Evolutionary conservation across 2,797 vertebrate species (phyloP).

Genomic region (Argentina silus): DNA sequence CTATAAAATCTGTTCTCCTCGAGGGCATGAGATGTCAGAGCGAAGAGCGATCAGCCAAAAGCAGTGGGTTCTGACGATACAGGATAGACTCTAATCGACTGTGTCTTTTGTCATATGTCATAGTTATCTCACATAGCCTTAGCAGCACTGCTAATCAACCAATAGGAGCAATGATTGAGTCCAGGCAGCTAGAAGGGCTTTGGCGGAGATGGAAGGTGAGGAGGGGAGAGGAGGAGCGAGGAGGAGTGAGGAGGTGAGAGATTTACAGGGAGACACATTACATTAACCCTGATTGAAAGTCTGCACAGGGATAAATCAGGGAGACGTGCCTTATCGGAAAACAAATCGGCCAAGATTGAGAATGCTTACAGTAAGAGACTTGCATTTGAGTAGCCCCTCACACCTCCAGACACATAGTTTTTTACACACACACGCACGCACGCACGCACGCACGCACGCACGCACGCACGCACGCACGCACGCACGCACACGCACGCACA

Average conservation of each 20-base stretch:
- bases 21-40: neutral
- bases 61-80: neutral
- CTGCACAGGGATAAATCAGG: constrained; percentile 4
- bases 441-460: too few relatives aligned
- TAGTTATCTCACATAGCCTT: neutral
- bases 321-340: neutral
- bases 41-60: neutral
- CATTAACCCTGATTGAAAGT: constrained; percentile 11
- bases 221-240: neutral
- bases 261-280: constrained; percentile 7
- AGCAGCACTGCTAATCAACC: neutral
- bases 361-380: neutral
- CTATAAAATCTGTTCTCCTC: neutral
- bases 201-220: neutral
- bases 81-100: neutral
- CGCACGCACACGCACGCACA: neutral
- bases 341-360: constrained; percentile 1
- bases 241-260: neutral
- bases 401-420: neutral
- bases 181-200: neutral
- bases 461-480: neutral
- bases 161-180: neutral
- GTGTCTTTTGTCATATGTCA: neutral
- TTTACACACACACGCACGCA: neutral
- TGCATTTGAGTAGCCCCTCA: neutral